Conservation (phyloP, 1,140 invertebrate genomes). For the Pantala flavescens region DNA sequence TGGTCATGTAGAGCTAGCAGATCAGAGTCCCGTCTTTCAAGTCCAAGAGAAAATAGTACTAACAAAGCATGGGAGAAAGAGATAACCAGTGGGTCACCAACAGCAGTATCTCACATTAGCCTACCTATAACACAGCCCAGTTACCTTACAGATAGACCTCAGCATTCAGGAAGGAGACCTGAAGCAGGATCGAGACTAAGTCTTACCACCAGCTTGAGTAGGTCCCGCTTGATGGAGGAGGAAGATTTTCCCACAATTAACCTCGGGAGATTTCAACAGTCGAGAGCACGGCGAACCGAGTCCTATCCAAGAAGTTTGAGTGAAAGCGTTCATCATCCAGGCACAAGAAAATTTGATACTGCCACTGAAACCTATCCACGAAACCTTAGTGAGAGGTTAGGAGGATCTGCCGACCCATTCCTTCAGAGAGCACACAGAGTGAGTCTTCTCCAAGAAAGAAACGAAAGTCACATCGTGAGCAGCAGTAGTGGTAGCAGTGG, state of each 20-base stretch:
- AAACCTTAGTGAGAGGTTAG: background rate
- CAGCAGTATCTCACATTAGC: background rate
- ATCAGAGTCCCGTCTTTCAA: background rate
- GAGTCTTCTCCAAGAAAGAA: background rate
- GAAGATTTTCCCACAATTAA: background rate
- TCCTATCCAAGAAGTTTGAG: background rate
- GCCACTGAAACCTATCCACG: background rate
- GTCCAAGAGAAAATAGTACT: background rate
- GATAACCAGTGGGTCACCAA: background rate
- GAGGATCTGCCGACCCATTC: background rate
- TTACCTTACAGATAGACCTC: background rate
- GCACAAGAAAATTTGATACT: background rate
- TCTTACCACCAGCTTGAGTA: background rate
- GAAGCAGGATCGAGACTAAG: background rate
- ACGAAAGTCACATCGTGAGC: background rate
- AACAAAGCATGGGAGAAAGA: background rate
- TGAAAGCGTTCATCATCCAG: background rate
- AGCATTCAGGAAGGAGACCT: background rate
- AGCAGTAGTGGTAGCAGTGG: background rate
- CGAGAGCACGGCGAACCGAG: background rate
- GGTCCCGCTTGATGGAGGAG: background rate
- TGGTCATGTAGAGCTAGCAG: background rate
- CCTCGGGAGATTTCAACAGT: background rate
- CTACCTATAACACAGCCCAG: background rate
- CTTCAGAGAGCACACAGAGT: background rate